These are phyloP conservation scores for Myoxocephalus aenaeus DNA, from an alignment of 2,797 vertebrate genomes.

Conservation along the genomic window DNA sequence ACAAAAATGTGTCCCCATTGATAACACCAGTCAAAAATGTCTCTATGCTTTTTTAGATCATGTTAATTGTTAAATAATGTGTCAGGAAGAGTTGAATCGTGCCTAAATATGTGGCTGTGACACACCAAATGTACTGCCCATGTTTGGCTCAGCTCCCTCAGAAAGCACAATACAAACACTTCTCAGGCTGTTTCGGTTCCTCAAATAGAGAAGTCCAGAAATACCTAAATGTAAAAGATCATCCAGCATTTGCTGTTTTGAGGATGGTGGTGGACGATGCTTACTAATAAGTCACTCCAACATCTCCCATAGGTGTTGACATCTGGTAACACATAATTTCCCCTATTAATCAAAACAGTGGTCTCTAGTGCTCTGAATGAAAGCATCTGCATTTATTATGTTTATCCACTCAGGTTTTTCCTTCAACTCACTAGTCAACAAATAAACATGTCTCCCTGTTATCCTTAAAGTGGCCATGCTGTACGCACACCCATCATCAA, in stretches of 20 bases:
- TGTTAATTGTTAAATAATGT: neutral
- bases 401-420: neutral
- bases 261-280: too few species aligned
- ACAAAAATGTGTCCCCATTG: conserved; percentile 6
- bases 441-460: neutral
- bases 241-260: too few species aligned
- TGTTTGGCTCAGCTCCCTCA: neutral
- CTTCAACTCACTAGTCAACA: neutral
- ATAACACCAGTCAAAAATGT: conserved; percentile 10
- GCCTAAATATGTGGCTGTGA: neutral
- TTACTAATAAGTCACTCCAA: too few species aligned
- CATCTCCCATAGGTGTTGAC: too few species aligned
- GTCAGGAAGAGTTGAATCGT: neutral
- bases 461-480: neutral
- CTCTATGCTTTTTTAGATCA: conserved; percentile 10
- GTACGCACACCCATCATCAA: neutral
- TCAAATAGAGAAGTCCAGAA: neutral
- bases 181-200: neutral
- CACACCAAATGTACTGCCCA: neutral
- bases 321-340: neutral
- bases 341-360: neutral
- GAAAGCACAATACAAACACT: neutral
- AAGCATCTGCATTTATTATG: too few species aligned
- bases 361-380: neutral
- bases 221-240: neutral